These are phyloP conservation scores for Todus mexicanus DNA, from an alignment of 2,797 vertebrate genomes.

Conservation along the genomic window DNA sequence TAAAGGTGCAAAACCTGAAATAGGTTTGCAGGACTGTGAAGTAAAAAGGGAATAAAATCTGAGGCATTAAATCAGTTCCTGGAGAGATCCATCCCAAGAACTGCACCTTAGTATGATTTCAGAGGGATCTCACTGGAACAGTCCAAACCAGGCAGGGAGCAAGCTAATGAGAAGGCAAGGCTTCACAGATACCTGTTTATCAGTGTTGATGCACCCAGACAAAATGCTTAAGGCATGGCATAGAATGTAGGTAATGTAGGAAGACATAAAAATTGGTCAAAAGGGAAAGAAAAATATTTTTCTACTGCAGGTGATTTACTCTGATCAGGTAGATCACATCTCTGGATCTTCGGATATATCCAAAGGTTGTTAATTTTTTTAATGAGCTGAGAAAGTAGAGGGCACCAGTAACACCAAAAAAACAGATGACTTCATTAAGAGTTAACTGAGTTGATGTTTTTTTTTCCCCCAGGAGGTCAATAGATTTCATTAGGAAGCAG, in stretches of 20 bases:
- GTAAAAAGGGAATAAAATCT: background rate
- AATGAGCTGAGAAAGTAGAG: slow-evolving; percentile 46
- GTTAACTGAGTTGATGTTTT: slow-evolving; percentile 33
- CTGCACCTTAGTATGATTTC: background rate
- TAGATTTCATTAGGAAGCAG: slow-evolving; percentile 59
- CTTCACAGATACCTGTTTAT: background rate
- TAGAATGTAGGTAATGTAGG: background rate
- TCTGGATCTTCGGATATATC: background rate
- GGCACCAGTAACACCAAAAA: slow-evolving; percentile 30
- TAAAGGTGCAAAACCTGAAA: background rate
- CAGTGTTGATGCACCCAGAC: background rate
- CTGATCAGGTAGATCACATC: background rate
- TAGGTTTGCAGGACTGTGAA: background rate
- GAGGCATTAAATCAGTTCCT: background rate
- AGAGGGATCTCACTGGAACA: background rate
- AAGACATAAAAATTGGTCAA: background rate
- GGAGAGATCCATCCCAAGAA: background rate
- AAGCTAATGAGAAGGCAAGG: background rate
- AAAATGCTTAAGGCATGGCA: background rate
- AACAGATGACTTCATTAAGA: slow-evolving; percentile 64
- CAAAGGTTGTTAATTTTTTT: slow-evolving; percentile 46
- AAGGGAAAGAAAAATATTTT: background rate
- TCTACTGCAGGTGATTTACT: background rate
- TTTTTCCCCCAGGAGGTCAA: slow-evolving; percentile 43
- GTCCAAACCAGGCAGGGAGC: background rate